phyloP scores from a whole-genome alignment of 2,113 vertebrate genomes.

The Thalassoma bifasciatum region DNA sequence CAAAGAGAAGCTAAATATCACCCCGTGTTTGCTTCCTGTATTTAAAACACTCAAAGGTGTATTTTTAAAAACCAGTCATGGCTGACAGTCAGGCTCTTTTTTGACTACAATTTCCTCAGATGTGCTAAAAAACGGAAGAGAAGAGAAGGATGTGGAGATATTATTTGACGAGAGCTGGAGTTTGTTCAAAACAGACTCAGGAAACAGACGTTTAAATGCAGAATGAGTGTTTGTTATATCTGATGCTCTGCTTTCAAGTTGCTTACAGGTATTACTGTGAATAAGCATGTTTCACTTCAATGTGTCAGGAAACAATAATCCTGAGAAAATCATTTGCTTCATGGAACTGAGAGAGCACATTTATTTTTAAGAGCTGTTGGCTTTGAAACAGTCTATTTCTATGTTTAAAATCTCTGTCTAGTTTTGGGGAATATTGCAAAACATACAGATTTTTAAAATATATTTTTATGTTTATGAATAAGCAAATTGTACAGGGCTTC shows the following conservation, averaged over 20 bases:
- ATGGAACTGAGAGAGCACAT: no score
- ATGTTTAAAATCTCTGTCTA: no score
- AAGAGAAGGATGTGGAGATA: conserved; percentile 6
- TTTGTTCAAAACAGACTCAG: background rate
- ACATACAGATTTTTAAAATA: no score
- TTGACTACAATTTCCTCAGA: background rate
- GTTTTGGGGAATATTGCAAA: no score
- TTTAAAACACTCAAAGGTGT: background rate
- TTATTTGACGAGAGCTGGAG: background rate
- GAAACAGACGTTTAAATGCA: background rate
- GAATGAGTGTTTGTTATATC: background rate
- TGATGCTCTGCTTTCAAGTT: background rate
- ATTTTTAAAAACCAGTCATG: background rate
- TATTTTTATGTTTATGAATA: no score
- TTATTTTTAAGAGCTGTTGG: no score
- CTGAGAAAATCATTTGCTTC: background rate
- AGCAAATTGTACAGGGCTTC: no score
- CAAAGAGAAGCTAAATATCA: conserved; percentile 5
- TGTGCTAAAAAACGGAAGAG: conserved; percentile 9
- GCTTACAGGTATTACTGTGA: background rate
- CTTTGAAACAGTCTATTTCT: no score
- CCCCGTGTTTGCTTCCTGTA: background rate
- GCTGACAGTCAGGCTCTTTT: background rate
- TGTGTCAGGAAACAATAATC: background rate
- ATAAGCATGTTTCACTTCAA: background rate